phyloP scores from a whole-genome alignment of 2,797 vertebrate genomes.

The Lagocephalus sceleratus region DNA sequence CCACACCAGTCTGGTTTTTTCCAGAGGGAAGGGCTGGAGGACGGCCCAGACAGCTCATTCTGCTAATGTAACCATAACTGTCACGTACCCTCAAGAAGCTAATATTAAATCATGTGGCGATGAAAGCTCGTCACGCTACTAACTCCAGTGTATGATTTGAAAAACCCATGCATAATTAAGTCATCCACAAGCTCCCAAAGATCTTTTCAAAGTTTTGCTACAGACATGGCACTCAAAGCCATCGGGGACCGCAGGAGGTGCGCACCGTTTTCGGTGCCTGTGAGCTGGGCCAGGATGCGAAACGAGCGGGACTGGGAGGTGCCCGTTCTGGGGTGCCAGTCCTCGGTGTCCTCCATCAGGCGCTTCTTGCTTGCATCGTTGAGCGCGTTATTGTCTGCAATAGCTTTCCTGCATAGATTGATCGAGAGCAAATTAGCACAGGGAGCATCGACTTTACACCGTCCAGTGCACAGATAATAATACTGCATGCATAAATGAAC shows the following conservation, averaged over 20 bases:
- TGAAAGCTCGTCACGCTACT: slow-evolving; percentile 14
- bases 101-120: slow-evolving; percentile 9
- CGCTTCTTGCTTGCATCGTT: slow-evolving; percentile 93
- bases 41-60: slow-evolving; percentile 18
- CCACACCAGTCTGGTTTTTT: slow-evolving; percentile 1
- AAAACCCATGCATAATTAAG: neutral
- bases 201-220: too few relatives aligned
- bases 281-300: slow-evolving; percentile 95
- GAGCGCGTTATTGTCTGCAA: slow-evolving; percentile 75
- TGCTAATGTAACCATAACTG: slow-evolving; percentile 25
- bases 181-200: neutral
- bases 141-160: neutral
- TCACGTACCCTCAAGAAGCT: slow-evolving; percentile 16
- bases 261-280: slow-evolving; percentile 90
- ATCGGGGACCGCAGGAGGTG: slow-evolving; percentile 4
- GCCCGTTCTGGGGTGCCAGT: slow-evolving; percentile 89
- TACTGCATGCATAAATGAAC: neutral
- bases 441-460: neutral
- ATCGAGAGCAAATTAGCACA: neutral
- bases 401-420: slow-evolving; percentile 77
- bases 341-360: slow-evolving; percentile 94
- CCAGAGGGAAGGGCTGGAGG: slow-evolving; percentile 6
- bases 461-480: neutral
- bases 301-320: slow-evolving; percentile 95
- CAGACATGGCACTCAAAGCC: too few relatives aligned